Conservation (phyloP, 2,113 vertebrate genomes). For the Acanthisitta chloris region DNA sequence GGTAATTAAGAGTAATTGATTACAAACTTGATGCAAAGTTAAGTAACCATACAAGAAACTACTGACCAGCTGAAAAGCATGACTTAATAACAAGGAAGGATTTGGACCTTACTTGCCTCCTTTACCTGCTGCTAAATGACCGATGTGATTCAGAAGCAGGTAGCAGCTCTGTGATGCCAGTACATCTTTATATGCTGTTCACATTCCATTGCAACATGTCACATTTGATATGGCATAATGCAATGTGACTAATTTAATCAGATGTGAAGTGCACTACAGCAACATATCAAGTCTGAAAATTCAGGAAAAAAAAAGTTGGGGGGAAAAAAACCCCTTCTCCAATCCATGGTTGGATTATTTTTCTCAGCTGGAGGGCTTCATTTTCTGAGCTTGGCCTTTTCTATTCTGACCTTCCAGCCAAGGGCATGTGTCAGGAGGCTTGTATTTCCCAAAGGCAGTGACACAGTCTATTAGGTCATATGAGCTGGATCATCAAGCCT, state of each 20-base stretch:
- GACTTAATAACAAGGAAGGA: not conserved
- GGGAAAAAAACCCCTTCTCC: conserved; percentile 30
- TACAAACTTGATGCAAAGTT: not conserved
- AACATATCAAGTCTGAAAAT: conserved; percentile 44
- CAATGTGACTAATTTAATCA: conserved; percentile 75
- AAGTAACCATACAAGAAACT: not conserved
- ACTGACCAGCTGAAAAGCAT: not conserved
- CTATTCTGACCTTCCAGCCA: conserved; percentile 67
- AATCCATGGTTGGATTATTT: conserved; percentile 55
- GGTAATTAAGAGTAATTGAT: not conserved
- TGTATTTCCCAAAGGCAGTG: conserved; percentile 58
- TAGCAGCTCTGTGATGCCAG: conserved; percentile 5
- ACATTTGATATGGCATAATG: conserved; percentile 59
- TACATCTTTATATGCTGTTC: conserved; percentile 59
- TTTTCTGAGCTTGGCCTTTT: conserved; percentile 59
- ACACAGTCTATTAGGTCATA: conserved; percentile 59
- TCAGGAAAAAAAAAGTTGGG: not conserved
- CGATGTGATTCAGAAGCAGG: not conserved
- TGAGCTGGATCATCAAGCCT: conserved; percentile 31
- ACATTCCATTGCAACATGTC: conserved; percentile 67
- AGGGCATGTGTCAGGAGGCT: conserved; percentile 52
- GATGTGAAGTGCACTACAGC: conserved; percentile 58
- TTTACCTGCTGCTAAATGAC: not conserved
- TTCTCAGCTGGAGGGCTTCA: conserved; percentile 52
- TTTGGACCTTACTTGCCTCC: not conserved